Evolutionary conservation across 2,797 vertebrate species (phyloP).

Genomic region (Thaleichthys pacificus): DNA sequence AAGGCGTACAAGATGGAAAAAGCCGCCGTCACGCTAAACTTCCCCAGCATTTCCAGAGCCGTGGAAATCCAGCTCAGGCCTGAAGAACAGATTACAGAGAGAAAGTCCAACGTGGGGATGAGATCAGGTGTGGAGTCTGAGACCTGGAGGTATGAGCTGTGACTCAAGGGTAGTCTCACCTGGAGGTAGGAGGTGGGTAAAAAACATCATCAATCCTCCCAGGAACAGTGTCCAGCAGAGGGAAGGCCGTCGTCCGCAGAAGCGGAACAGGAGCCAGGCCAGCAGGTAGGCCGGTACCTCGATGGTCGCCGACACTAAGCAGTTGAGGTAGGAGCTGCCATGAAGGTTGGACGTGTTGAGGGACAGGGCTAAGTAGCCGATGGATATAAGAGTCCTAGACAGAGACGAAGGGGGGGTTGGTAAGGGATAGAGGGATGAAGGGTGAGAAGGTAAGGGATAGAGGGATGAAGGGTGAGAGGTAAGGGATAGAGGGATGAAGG

Average conservation of each 20-base stretch:
- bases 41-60: conserved; percentile 87
- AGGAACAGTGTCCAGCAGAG: conserved; percentile 77
- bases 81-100: background rate
- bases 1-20: conserved; percentile 87
- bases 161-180: conserved; percentile 65
- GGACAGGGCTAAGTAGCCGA: conserved; percentile 87
- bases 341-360: conserved; percentile 89
- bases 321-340: conserved; percentile 84
- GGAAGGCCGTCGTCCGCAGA: conserved; percentile 75
- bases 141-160: no score
- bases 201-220: conserved; percentile 83
- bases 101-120: background rate
- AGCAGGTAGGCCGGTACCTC: conserved; percentile 85
- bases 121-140: background rate
- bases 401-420: conserved; percentile 34
- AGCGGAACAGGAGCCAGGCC: conserved; percentile 84
- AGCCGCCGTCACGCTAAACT: conserved; percentile 85
- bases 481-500: no score
- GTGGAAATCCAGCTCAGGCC: conserved; percentile 48
- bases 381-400: conserved; percentile 81
- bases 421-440: background rate
- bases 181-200: conserved; percentile 83
- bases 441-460: no score
- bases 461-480: no score
- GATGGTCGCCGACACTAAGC: conserved; percentile 82